phyloP scores from a whole-genome alignment of 2,888 invertebrate species.

The Liopterus haemorrhoidalis region DNA sequence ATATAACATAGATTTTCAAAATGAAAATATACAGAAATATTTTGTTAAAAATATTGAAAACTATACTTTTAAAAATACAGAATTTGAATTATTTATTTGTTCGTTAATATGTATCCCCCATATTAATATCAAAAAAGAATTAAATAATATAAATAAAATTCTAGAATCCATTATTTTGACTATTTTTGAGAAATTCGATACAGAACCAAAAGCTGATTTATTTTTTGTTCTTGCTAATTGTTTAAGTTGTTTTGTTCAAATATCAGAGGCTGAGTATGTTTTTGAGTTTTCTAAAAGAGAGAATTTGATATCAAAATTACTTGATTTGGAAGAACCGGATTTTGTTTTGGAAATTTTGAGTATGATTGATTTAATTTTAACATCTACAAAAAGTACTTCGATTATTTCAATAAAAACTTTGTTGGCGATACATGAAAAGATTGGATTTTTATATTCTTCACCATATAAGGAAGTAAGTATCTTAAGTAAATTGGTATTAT shows the following conservation, averaged over 20 bases:
- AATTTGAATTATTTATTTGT: conserved; percentile 48
- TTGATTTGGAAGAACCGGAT: too few relatives aligned
- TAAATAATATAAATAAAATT: conserved; percentile 36
- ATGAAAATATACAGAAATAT: too few relatives aligned
- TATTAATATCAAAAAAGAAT: conserved; percentile 38
- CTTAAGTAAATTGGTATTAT: too few relatives aligned
- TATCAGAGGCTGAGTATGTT: conserved; percentile 49
- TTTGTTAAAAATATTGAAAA: conserved; percentile 42
- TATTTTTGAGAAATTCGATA: conserved; percentile 30
- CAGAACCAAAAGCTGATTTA: conserved; percentile 24
- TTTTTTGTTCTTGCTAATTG: conserved; percentile 54
- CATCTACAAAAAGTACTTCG: conserved; percentile 48
- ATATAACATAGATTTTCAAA: conserved; percentile 61
- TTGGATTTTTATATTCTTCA: conserved; percentile 61
- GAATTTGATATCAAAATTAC: too few relatives aligned
- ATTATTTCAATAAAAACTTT: conserved; percentile 46
- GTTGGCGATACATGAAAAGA: conserved; percentile 47
- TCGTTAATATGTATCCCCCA: conserved; percentile 54
- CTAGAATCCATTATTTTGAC: conserved; percentile 31
- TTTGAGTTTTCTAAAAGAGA: conserved; percentile 47
- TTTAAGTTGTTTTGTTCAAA: conserved; percentile 56
- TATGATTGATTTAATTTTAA: conserved; percentile 53
- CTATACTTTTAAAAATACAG: conserved; percentile 44
- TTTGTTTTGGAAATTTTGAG: conserved; percentile 50
- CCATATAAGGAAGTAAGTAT: conserved; percentile 60